These are phyloP conservation scores for Hoplias malabaricus DNA, from an alignment of 2,113 vertebrate genomes.

Conservation along the genomic window DNA sequence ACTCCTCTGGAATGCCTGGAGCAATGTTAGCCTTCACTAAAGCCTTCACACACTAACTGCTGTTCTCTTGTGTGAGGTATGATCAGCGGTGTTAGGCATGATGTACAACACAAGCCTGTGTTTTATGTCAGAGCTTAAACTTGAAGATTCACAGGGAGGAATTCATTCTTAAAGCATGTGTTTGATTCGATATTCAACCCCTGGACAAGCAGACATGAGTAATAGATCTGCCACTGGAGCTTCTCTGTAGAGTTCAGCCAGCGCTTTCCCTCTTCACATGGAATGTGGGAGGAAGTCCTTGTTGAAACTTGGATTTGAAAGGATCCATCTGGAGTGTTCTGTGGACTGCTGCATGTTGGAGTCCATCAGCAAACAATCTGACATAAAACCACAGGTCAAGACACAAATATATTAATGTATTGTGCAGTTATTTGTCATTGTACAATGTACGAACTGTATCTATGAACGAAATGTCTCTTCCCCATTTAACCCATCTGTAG, in stretches of 20 bases:
- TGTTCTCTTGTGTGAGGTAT: constrained; percentile 29
- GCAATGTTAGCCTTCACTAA: constrained; percentile 17
- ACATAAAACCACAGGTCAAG: background rate
- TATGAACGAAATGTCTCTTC: no score
- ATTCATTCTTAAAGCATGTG: background rate
- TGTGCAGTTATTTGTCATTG: no score
- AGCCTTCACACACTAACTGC: constrained; percentile 30
- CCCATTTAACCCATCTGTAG: no score
- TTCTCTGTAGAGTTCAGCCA: background rate
- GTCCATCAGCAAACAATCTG: background rate
- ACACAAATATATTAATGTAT: no score
- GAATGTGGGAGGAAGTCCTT: background rate
- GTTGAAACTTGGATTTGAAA: background rate
- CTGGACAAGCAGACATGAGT: background rate
- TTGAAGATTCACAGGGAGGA: background rate
- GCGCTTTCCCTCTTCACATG: background rate
- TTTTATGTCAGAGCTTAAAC: background rate
- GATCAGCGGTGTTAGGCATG: background rate
- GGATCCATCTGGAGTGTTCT: background rate
- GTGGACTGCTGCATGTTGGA: background rate
- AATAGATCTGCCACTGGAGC: background rate
- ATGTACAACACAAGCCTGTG: background rate
- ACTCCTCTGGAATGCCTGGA: constrained; percentile 26
- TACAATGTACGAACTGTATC: no score
- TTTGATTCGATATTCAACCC: background rate